phyloP scores from a whole-genome alignment of 2,888 invertebrate genomes.

The Aphidoletes aphidimyza region DNA sequence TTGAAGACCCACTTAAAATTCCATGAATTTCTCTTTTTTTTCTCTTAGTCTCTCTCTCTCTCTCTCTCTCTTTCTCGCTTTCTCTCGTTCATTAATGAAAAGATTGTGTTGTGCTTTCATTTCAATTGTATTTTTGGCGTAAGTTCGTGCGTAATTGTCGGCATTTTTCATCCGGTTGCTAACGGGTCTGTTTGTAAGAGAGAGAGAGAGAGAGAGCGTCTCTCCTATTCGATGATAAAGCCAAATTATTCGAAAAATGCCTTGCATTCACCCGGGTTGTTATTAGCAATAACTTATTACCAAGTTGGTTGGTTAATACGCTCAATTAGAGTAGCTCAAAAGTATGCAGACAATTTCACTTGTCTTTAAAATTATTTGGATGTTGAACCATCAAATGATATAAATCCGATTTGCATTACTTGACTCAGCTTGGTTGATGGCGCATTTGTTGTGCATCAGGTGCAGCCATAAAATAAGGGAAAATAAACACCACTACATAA shows the following conservation, averaged over 20 bases:
- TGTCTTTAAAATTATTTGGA: background rate
- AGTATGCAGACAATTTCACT: background rate
- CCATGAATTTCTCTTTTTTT: background rate
- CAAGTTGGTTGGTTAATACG: too few species aligned
- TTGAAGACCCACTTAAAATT: constrained; percentile 26
- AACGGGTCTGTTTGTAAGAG: constrained; percentile 20
- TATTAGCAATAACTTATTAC: too few species aligned
- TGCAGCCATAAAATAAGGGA: background rate
- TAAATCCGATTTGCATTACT: too few species aligned
- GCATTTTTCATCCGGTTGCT: constrained; percentile 40
- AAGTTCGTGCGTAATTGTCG: background rate
- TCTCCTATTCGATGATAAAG: background rate
- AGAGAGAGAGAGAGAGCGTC: background rate
- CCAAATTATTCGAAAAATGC: background rate
- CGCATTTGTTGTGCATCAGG: background rate
- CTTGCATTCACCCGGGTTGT: too few species aligned
- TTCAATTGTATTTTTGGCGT: background rate
- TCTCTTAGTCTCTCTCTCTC: too few species aligned
- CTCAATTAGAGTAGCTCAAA: background rate
- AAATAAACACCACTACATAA: background rate
- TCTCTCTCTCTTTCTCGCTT: too few species aligned
- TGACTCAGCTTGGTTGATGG: too few species aligned
- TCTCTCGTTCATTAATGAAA: too few species aligned
- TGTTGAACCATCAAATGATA: background rate
- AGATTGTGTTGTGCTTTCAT: background rate